A percentile compares a stretch with the other conserved stretches of the same genome.
Conservation (phyloP, 2,888 invertebrate species). For the Oeneis ivallda region DNA sequence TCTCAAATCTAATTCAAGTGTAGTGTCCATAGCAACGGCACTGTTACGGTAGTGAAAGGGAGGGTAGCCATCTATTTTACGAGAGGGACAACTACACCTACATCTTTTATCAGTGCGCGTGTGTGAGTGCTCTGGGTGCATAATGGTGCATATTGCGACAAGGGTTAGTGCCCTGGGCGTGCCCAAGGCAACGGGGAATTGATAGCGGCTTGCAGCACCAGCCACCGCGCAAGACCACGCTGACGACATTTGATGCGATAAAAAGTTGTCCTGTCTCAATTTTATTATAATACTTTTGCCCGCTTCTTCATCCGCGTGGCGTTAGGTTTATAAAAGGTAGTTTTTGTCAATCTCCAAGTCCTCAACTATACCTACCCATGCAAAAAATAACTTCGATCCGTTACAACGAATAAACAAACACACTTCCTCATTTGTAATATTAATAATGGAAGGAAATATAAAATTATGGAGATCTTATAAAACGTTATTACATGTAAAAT, state of each 20-base stretch:
- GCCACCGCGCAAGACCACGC: constrained; percentile 30
- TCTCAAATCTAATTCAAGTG: constrained; percentile 38
- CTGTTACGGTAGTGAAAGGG: constrained; percentile 75
- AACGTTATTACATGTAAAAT: no score
- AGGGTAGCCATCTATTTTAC: constrained; percentile 75
- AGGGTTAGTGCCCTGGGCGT: constrained; percentile 76
- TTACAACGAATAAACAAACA: no score
- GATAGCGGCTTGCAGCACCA: constrained; percentile 58
- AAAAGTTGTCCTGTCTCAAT: background rate
- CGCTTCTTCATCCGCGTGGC: no score
- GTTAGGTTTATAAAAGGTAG: no score
- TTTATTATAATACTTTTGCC: no score
- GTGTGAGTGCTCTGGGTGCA: constrained; percentile 47
- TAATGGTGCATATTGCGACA: constrained; percentile 62
- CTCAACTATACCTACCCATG: no score
- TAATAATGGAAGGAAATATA: no score
- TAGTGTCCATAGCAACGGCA: constrained; percentile 59
- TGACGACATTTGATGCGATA: constrained; percentile 1
- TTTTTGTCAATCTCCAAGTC: no score
- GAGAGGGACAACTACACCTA: constrained; percentile 60
- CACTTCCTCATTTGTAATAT: no score
- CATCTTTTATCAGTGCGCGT: constrained; percentile 48
- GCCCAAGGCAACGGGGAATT: constrained; percentile 66
- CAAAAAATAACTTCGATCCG: no score
- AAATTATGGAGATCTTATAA: no score